A percentile compares a stretch with the other conserved stretches of the same genome.
Conservation (phyloP, 2,797 vertebrate species). For the Parambassis ranga region DNA sequence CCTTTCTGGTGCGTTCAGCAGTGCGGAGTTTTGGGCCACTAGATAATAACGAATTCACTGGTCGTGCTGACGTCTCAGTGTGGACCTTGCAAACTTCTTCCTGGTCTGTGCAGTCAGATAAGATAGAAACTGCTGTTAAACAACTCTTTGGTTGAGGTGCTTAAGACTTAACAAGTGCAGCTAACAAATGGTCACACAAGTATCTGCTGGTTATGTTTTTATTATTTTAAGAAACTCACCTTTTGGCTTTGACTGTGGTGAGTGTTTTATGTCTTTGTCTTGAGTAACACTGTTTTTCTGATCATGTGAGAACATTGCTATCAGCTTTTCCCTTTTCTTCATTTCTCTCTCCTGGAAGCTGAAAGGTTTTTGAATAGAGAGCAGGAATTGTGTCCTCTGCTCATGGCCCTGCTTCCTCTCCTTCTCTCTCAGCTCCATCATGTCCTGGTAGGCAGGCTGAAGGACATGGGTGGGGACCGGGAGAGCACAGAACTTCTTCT, state of each 20-base stretch:
- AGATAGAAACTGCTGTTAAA: too few species aligned
- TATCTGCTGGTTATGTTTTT: too few species aligned
- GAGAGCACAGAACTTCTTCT: slow-evolving; percentile 87
- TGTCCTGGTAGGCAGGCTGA: slow-evolving; percentile 83
- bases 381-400: slow-evolving; percentile 86
- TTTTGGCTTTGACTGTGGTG: slow-evolving; percentile 78
- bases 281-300: slow-evolving; percentile 47
- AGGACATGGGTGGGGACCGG: slow-evolving; percentile 85
- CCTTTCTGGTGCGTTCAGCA: slow-evolving; percentile 78
- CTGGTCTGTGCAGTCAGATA: slow-evolving; percentile 72
- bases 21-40: slow-evolving; percentile 62
- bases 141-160: neutral
- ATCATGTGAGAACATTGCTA: slow-evolving; percentile 50
- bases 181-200: too few species aligned
- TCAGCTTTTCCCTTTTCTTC: slow-evolving; percentile 77
- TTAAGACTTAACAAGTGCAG: too few species aligned
- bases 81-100: slow-evolving; percentile 81
- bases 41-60: slow-evolving; percentile 54
- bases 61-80: slow-evolving; percentile 72
- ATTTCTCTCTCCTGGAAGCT: slow-evolving; percentile 87
- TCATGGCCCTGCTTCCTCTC: slow-evolving; percentile 80
- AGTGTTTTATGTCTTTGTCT: slow-evolving; percentile 74
- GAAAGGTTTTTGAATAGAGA: slow-evolving; percentile 90
- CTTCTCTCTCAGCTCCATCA: slow-evolving; percentile 81
- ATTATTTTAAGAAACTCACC: slow-evolving; percentile 81